A percentile compares a stretch with the other conserved stretches of the same genome.
Conservation (phyloP, 2,797 vertebrate genomes). For the Caiman crocodilus region DNA sequence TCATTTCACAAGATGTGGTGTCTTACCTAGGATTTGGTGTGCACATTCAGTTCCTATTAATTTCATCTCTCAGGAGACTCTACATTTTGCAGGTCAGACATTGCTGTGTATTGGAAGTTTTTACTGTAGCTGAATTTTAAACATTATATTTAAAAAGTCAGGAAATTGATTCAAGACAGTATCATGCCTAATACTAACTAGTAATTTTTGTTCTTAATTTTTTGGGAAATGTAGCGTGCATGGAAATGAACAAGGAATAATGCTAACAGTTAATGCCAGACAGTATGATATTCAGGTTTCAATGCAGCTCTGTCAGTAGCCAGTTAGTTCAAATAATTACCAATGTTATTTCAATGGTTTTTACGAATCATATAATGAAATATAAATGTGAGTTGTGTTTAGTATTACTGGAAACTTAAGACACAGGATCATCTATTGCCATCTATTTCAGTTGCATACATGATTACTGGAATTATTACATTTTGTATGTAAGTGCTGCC, state of each 20-base stretch:
- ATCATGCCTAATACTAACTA: neutral
- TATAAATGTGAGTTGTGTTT: slow-evolving; percentile 76
- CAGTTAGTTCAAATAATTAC: slow-evolving; percentile 55
- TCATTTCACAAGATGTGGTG: neutral
- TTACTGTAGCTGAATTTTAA: neutral
- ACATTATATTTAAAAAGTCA: neutral
- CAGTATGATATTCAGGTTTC: neutral
- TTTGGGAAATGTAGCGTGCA: slow-evolving; percentile 43
- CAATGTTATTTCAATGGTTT: slow-evolving; percentile 70
- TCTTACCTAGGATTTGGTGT: neutral
- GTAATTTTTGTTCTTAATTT: neutral
- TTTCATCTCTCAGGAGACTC: neutral
- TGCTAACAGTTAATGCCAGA: neutral
- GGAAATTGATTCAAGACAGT: slow-evolving; percentile 30
- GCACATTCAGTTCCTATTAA: neutral
- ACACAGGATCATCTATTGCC: slow-evolving; percentile 21
- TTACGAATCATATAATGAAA: slow-evolving; percentile 71
- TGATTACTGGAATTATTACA: slow-evolving; percentile 72
- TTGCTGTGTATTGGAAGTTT: neutral
- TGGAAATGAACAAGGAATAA: slow-evolving; percentile 47
- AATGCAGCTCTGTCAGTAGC: neutral
- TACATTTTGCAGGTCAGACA: neutral
- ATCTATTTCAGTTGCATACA: slow-evolving; percentile 40
- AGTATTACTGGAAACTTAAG: slow-evolving; percentile 57
- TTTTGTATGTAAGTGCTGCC: slow-evolving; percentile 40